Conservation (phyloP, 1,140 invertebrate genomes). For the Lysiphlebus fabarum region DNA sequence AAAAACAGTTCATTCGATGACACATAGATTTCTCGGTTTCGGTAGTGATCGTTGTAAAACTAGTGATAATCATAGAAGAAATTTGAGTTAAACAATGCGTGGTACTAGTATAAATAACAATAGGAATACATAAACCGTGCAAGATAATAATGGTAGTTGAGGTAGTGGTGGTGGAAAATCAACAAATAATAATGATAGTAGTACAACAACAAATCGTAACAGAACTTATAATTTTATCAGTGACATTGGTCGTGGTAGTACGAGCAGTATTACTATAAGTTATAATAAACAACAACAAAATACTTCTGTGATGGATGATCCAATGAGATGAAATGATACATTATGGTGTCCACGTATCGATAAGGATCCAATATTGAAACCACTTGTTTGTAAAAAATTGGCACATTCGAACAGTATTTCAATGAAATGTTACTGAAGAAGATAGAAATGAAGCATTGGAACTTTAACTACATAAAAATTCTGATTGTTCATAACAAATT, state of each 20-base stretch:
- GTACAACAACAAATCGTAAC: too few species aligned
- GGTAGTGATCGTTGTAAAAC: slow-evolving; percentile 60
- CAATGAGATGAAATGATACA: slow-evolving; percentile 82
- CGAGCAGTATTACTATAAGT: too few species aligned
- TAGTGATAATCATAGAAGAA: slow-evolving; percentile 71
- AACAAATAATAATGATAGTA: too few species aligned
- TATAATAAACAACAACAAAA: slow-evolving; percentile 42
- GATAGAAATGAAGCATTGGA: too few species aligned
- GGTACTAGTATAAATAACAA: slow-evolving; percentile 47
- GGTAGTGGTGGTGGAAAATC: slow-evolving; percentile 11
- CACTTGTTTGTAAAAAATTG: slow-evolving; percentile 96
- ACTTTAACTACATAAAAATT: too few species aligned
- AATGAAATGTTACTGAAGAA: too few species aligned
- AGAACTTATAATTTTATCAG: slow-evolving; percentile 32
- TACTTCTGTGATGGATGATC: slow-evolving; percentile 65
- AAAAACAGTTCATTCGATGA: slow-evolving; percentile 60
- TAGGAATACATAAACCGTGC: slow-evolving; percentile 46
- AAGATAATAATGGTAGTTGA: slow-evolving; percentile 40
- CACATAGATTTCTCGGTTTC: slow-evolving; percentile 64
- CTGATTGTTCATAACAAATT: too few species aligned
- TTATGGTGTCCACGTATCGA: slow-evolving; percentile 89
- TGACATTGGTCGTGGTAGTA: slow-evolving; percentile 34
- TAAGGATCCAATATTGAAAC: slow-evolving; percentile 94
- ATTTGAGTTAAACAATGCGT: slow-evolving; percentile 65
- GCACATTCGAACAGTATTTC: too few species aligned